phyloP scores from a whole-genome alignment of 2,113 vertebrate species.

The Trematocara unimaculatum region DNA sequence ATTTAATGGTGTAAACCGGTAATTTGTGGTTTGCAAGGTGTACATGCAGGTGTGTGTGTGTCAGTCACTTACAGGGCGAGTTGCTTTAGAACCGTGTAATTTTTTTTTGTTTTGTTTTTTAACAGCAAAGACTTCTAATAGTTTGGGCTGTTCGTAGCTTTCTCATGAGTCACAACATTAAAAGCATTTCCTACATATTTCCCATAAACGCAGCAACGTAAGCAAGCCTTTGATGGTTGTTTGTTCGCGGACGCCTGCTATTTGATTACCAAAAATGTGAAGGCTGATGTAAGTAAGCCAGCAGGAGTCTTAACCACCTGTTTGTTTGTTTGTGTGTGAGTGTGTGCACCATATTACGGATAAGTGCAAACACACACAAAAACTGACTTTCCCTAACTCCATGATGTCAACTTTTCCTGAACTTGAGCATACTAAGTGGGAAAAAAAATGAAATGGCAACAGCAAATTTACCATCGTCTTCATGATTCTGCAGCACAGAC shows the following conservation, averaged over 20 bases:
- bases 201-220: not conserved
- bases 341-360: not conserved
- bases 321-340: not conserved
- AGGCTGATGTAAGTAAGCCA: slow-evolving; percentile 18
- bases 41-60: not conserved
- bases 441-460: not conserved
- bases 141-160: not conserved
- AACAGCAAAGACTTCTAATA: not conserved
- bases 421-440: not conserved
- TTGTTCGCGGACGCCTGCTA: slow-evolving; percentile 9
- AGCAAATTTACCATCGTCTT: not conserved
- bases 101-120: slow-evolving; percentile 13
- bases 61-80: not conserved
- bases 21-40: not conserved
- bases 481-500: not conserved
- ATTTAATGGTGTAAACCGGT: not conserved
- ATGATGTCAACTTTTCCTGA: not conserved
- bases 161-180: slow-evolving; percentile 1
- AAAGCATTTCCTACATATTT: slow-evolving; percentile 4
- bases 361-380: not conserved
- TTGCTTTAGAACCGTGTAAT: not conserved
- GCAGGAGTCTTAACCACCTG: slow-evolving; percentile 1
- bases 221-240: not conserved
- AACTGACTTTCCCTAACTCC: not conserved
- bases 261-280: slow-evolving; percentile 28